Evolutionary conservation across 2,888 invertebrate species (phyloP), one percentile per base, ranked within the genome.

Genomic region (Drosophila buzzatii): DNA sequence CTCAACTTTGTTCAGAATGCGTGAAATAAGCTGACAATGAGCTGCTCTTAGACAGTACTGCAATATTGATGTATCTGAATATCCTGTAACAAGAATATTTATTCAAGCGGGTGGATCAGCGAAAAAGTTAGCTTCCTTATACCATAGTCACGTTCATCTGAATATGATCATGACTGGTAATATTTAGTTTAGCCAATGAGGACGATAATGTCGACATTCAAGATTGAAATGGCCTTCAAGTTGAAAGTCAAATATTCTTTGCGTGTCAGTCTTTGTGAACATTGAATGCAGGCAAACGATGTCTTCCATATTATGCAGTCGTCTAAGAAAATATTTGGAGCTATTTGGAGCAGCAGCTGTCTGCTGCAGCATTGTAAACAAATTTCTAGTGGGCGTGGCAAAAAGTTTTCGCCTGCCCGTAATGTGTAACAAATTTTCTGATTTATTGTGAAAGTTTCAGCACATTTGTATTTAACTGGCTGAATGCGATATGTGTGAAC

Each of bases 391-490:
- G 67, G 72, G 66, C 35, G 53, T 59, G 44, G 66, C 69, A 41
- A 31, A 82, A 84, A 81, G 53, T 86, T 75, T 72, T 59, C 51
- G 65, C 56, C 58, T 62, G 66, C 60, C 61, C 70, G 73, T 57
- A 74, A 82, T 71, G 74, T 71, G 70, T 70, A 53, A 70, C 71
- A 84, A 82, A 86, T 78, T 78, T 70, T 72, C 52, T 84, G 84
- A 85, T 85, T 85, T 85, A 84, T 86, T 84, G 78, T 78, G 55
- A 80, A 85, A 85, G 76, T 86, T 84, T 70, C 3, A 55, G 57
- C 51, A 61, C 70, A 75, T 76, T 83, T 73, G 65, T 75, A 73
- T 61, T 70, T 70, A 65, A 79, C 79, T 68, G 65, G 61, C 80
- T 73, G 69, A 66, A 74, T 80, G 73, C 70, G 77, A 81, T 81